Conservation (phyloP, 2,113 vertebrate species). For the Oxyruncus cristatus region DNA sequence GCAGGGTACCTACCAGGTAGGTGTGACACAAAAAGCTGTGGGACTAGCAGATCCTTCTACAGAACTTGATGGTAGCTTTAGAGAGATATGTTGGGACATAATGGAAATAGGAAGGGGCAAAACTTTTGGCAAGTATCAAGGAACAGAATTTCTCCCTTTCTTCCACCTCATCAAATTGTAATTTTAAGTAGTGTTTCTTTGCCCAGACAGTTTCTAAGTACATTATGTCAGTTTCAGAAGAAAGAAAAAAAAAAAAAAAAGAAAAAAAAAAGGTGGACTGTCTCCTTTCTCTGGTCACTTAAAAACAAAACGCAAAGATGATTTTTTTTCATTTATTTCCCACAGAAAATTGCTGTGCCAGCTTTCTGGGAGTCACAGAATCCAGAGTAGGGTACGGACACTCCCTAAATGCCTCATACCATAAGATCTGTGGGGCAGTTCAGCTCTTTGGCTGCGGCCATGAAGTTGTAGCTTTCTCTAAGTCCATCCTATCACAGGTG, state of each 20-base stretch:
- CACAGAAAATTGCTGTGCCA: neutral
- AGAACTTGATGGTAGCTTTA: neutral
- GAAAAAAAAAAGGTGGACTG: rapidly evolving
- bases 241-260: neutral
- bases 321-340: neutral
- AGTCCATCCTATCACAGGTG: neutral
- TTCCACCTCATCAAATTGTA: neutral
- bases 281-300: neutral
- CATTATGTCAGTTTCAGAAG: rapidly evolving
- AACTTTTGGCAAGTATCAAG: neutral
- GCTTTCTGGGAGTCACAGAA: neutral
- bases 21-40: neutral
- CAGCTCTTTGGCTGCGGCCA: neutral
- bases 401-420: neutral
- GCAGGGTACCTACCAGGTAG: neutral
- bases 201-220: neutral
- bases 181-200: neutral
- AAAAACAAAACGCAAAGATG: neutral
- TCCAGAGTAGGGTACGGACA: neutral
- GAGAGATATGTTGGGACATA: neutral
- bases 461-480: neutral
- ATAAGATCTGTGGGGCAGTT: neutral
- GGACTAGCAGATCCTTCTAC: neutral
- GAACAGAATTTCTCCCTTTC: neutral
- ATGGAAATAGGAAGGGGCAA: neutral